These are phyloP conservation scores for Lagopus leucura DNA, from an alignment of 2,113 vertebrate species.

Conservation along the genomic window DNA sequence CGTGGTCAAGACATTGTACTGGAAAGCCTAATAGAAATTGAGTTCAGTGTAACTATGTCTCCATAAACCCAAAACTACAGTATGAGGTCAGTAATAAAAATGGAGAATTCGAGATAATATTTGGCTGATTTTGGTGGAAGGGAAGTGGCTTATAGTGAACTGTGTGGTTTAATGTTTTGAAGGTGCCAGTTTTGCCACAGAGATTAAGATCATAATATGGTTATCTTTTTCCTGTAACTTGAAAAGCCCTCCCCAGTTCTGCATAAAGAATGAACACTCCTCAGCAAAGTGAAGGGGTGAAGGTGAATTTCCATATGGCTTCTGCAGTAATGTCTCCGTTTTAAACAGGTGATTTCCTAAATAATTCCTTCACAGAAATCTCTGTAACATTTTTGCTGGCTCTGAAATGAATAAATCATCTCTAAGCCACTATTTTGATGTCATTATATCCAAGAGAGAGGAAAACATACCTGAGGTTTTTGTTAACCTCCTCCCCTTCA, in stretches of 20 bases:
- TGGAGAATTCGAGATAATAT: neutral
- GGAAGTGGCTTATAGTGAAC: neutral
- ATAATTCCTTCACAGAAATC: neutral
- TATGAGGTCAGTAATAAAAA: conserved; percentile 44
- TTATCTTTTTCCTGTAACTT: neutral
- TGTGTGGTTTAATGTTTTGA: neutral
- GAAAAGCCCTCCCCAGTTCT: neutral
- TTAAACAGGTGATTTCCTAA: neutral
- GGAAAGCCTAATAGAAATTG: conserved; percentile 61
- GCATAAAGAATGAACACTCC: neutral
- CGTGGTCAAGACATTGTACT: conserved; percentile 60
- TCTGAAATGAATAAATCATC: neutral
- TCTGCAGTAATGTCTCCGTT: neutral
- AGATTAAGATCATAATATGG: neutral
- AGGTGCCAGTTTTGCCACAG: neutral
- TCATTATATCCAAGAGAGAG: neutral
- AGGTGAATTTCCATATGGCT: neutral
- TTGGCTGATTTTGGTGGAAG: neutral
- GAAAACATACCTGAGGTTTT: neutral
- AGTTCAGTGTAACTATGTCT: conserved; percentile 50
- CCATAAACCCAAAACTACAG: neutral
- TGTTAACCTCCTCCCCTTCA: neutral
- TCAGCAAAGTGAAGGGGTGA: neutral
- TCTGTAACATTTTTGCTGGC: neutral
- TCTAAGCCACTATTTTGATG: neutral